Base-by-base conservation (phyloP, 2,888 invertebrate species). In the Mellilla xanthometata region DNA sequence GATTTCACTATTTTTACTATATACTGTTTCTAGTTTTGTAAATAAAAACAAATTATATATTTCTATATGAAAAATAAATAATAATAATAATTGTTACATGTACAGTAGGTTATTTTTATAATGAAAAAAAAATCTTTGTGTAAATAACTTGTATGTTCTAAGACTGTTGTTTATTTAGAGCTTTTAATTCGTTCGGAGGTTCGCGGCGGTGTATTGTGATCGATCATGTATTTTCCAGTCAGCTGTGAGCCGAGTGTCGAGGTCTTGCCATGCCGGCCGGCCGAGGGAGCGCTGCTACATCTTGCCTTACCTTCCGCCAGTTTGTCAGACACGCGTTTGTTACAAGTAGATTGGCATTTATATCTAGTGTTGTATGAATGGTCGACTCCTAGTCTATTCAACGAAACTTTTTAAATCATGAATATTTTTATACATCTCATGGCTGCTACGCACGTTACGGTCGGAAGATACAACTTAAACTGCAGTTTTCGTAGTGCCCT, bases 121-220 rank as follows among this genome's bases (percentile, higher is more conserved):
- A 60, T 54, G 46, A 54, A 52, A 54, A n/a, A n/a, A n/a, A 52
- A 83, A 82, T 77, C 74, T 83, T 81, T 80, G 81, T 87, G 87
- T 88, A 88, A 87, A 89, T 86, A 89, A 81, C 78, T 73, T 81
- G 76, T 88, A 82, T 81, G 75, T 82, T 77, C 74, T 88, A 89
- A 88, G 89, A 89, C 88, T 89, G 89, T 89, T 89, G 88, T 86
- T 86, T 77, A 81, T 76, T 81, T 85, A 88, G 83, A 88, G 83
- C 76, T 76, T 89, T 84, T 89, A 85, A 86, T 83, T 84, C 73
- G 84, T 84, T 87, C 76, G 74, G 71, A 78, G 75, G 71, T 77
- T 60, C 59, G 54, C 65, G 65, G 72, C 74, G 74, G 68, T 71
- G 62, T 74, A 54, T 72, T 71, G 68, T 72, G 71, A 74, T 75